Conservation (phyloP, 2,797 vertebrate genomes). For the Falco cherrug region DNA sequence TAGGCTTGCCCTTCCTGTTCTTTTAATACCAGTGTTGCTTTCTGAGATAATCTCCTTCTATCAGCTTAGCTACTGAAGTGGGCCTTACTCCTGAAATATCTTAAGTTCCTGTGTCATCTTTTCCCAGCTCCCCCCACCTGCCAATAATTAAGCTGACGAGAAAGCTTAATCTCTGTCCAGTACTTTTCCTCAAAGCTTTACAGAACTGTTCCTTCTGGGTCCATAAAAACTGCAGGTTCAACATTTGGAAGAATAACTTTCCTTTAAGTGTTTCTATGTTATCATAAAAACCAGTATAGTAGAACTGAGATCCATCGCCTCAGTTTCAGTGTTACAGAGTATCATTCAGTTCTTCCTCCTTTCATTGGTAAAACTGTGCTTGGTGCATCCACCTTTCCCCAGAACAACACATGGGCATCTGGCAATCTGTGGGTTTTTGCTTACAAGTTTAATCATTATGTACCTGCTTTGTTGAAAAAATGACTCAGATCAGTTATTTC, state of each 20-base stretch:
- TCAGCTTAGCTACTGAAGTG: neutral
- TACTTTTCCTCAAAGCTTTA: neutral
- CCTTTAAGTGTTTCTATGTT: neutral
- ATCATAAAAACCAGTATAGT: neutral
- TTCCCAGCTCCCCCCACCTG: no score
- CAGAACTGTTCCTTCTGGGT: neutral
- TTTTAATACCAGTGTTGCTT: neutral
- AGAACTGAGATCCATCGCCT: conserved; percentile 9
- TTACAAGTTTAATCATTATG: conserved; percentile 1
- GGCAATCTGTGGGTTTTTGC: neutral
- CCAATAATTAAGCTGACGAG: neutral
- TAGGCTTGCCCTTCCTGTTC: neutral
- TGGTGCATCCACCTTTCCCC: neutral
- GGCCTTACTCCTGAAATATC: neutral
- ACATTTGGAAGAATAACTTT: neutral
- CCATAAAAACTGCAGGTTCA: neutral
- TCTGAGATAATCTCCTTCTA: neutral
- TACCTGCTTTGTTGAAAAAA: neutral
- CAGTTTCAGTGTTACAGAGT: neutral
- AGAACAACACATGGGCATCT: neutral
- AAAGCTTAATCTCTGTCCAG: neutral
- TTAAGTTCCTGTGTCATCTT: neutral
- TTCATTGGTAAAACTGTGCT: neutral
- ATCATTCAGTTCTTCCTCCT: neutral
- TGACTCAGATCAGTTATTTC: conserved; percentile 14